A percentile compares a stretch with the other conserved stretches of the same genome.
These are phyloP conservation scores for Poicephalus meyeri DNA, from an alignment of 2,113 vertebrate species.

Conservation along the genomic window DNA sequence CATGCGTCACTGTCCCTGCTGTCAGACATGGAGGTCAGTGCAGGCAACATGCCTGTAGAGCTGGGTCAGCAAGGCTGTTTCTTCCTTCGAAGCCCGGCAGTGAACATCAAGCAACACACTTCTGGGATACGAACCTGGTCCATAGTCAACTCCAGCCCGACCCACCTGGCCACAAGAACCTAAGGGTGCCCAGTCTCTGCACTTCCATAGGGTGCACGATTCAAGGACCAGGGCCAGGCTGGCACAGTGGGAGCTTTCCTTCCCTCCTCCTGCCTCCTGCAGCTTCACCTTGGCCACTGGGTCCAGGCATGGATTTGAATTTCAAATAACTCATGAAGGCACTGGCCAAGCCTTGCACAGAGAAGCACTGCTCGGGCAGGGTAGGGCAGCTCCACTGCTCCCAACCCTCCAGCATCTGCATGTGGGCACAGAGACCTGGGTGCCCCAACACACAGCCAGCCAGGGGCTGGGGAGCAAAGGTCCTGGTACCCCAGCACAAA, in stretches of 20 bases:
- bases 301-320: slow-evolving; percentile 28
- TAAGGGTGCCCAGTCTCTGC: background rate
- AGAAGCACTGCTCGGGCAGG: background rate
- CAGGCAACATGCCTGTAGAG: background rate
- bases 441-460: accelerated
- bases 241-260: background rate
- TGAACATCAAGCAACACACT: background rate
- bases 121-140: background rate
- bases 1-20: accelerated
- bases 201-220: background rate
- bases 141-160: background rate
- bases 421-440: accelerated
- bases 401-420: background rate
- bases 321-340: slow-evolving; percentile 18
- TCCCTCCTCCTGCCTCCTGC: background rate
- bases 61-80: background rate
- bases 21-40: background rate
- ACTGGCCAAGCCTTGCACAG: background rate
- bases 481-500: background rate
- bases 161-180: background rate
- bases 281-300: background rate
- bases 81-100: background rate
- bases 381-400: background rate
- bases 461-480: background rate
- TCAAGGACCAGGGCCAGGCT: background rate